Evolutionary conservation across 2,888 invertebrate genomes (phyloP).

Genomic region (Thalpophila matura): DNA sequence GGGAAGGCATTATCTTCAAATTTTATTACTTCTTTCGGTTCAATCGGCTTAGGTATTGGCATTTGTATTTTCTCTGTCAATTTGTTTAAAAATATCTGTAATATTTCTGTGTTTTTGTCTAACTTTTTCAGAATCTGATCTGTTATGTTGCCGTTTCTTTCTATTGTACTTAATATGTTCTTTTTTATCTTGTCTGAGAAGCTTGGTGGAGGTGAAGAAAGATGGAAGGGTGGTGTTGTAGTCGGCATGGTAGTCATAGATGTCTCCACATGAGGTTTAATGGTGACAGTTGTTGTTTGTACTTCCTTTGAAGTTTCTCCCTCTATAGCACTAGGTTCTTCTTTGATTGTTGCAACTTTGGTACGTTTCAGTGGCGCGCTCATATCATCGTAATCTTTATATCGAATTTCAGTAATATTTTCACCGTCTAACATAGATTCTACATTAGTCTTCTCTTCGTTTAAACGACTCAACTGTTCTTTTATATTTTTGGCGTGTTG

Average conservation of each 20-base stretch:
- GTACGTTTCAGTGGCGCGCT: constrained; percentile 5
- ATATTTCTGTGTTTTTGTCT: constrained; percentile 77
- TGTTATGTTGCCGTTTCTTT: constrained; percentile 77
- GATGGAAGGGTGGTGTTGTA: background rate
- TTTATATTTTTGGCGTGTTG: constrained; percentile 76
- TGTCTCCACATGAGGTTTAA: constrained; percentile 6
- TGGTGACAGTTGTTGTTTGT: constrained; percentile 23
- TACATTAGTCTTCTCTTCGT: constrained; percentile 73
- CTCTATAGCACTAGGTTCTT: constrained; percentile 54
- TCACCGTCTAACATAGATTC: constrained; percentile 53
- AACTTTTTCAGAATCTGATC: constrained; percentile 80
- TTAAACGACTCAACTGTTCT: constrained; percentile 73
- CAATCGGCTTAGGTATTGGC: background rate
- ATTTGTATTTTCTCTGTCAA: constrained; percentile 65
- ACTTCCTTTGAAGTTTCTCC: constrained; percentile 41
- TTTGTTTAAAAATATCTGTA: constrained; percentile 77
- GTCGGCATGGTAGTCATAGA: constrained; percentile 23
- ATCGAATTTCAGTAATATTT: constrained; percentile 11
- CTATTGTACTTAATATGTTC: constrained; percentile 69
- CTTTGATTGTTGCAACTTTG: constrained; percentile 54
- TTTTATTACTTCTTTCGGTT: background rate
- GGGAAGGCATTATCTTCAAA: background rate
- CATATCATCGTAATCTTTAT: constrained; percentile 59
- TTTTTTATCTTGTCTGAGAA: constrained; percentile 45
- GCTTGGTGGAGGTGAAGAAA: constrained; percentile 19